Conservation (phyloP, 1,140 invertebrate genomes). For the Ips typographus region DNA sequence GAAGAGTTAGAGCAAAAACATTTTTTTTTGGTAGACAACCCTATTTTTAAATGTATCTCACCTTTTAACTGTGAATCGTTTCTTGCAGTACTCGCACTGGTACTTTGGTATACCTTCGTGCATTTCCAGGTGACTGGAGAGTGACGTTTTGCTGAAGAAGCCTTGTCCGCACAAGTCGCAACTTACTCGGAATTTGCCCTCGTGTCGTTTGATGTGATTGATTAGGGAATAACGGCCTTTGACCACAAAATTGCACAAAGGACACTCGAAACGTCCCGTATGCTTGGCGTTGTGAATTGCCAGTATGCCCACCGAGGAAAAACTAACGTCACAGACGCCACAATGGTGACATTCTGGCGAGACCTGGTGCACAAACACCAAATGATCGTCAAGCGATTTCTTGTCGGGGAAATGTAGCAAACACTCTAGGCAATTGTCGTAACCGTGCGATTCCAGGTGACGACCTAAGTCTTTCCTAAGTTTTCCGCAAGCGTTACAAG, state of each 20-base stretch:
- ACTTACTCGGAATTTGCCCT: slow-evolving; percentile 53
- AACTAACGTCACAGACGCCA: slow-evolving; percentile 28
- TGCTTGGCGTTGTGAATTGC: slow-evolving; percentile 34
- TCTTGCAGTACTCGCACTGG: slow-evolving; percentile 54
- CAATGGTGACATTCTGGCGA: slow-evolving; percentile 20
- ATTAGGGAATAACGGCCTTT: slow-evolving; percentile 30
- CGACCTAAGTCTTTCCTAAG: slow-evolving; percentile 11
- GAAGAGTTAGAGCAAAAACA: too few relatives aligned
- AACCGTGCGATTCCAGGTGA: slow-evolving; percentile 24
- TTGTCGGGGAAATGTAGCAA: slow-evolving; percentile 54
- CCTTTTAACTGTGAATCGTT: slow-evolving; percentile 51
- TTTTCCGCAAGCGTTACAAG: slow-evolving; percentile 29
- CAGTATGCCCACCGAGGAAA: slow-evolving; percentile 21
- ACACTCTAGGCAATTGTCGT: slow-evolving; percentile 54
- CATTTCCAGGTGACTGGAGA: slow-evolving; percentile 52
- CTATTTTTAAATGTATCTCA: neutral
- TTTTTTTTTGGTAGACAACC: too few relatives aligned
- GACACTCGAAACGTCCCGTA: slow-evolving; percentile 25
- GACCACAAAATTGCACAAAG: slow-evolving; percentile 30
- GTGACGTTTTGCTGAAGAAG: slow-evolving; percentile 50
- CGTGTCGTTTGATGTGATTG: slow-evolving; percentile 54
- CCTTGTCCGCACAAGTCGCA: slow-evolving; percentile 56
- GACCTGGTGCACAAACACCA: slow-evolving; percentile 20
- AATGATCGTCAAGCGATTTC: slow-evolving; percentile 56
- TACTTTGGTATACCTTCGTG: slow-evolving; percentile 42